phyloP scores from a whole-genome alignment of 1,140 invertebrate genomes.

The Calycopis cecrops region DNA sequence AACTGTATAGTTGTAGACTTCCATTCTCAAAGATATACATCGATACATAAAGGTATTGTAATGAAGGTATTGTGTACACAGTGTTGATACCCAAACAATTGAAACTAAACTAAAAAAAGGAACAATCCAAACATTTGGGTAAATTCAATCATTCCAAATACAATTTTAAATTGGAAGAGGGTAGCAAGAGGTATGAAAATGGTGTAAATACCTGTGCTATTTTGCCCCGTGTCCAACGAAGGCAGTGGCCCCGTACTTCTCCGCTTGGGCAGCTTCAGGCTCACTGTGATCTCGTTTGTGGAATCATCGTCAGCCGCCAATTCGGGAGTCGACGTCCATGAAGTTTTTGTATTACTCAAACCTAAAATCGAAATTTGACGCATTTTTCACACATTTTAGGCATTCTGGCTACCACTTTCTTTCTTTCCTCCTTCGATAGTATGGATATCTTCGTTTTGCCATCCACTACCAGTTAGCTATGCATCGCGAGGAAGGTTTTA shows the following conservation, averaged over 20 bases:
- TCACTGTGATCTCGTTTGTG: slow-evolving; percentile 77
- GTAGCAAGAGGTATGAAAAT: too few relatives aligned
- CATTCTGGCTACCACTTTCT: background rate
- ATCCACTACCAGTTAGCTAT: background rate
- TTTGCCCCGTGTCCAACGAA: slow-evolving; percentile 72
- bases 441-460: background rate
- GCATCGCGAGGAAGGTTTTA: too few relatives aligned
- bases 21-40: too few relatives aligned
- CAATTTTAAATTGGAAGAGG: too few relatives aligned
- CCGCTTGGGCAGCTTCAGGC: slow-evolving; percentile 78
- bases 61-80: too few relatives aligned
- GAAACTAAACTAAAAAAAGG: too few relatives aligned
- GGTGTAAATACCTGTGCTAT: slow-evolving; percentile 32
- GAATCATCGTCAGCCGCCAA: slow-evolving; percentile 76
- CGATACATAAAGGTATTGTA: too few relatives aligned
- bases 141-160: too few relatives aligned
- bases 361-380: slow-evolving; percentile 29
- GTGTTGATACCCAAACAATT: too few relatives aligned
- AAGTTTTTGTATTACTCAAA: slow-evolving; percentile 69
- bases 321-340: slow-evolving; percentile 85
- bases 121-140: too few relatives aligned
- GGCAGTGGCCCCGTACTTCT: slow-evolving; percentile 72
- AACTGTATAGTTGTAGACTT: too few relatives aligned
- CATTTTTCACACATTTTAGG: too few relatives aligned
- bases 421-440: background rate